Evolutionary conservation across 2,113 vertebrate genomes (phyloP).

Genomic region (Myrmecophaga tridactyla): DNA sequence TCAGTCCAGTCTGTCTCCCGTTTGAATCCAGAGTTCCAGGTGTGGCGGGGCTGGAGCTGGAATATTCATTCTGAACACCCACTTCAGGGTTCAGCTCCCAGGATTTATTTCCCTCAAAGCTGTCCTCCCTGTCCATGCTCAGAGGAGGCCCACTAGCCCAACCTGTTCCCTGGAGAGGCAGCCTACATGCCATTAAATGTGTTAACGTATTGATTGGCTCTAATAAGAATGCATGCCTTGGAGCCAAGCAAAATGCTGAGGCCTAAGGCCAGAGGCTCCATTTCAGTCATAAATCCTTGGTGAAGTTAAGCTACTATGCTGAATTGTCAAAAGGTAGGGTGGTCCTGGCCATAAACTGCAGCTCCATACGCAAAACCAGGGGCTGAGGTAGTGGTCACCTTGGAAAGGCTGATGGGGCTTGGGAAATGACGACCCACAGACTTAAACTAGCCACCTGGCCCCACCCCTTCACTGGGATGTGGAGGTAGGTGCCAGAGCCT

Average conservation of each 20-base stretch:
- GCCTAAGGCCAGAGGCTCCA: neutral
- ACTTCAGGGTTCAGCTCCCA: neutral
- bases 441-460: neutral
- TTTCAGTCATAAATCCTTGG: constrained; percentile 43
- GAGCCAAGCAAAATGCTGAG: constrained; percentile 41
- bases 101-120: neutral
- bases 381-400: neutral
- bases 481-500: neutral
- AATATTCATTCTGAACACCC: neutral
- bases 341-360: neutral
- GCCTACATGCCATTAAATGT: constrained; percentile 25
- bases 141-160: neutral
- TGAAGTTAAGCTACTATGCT: neutral
- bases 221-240: neutral
- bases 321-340: neutral
- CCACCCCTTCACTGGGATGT: neutral
- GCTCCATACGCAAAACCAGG: neutral
- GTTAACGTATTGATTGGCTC: neutral
- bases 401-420: neutral
- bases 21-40: neutral
- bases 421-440: neutral
- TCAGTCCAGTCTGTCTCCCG: neutral
- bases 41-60: neutral
- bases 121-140: neutral
- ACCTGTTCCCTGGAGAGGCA: neutral